Percentiles rank a stretch among this genome's conserved stretches.
Evolutionary conservation across 2,888 invertebrate species (phyloP).

Genomic region (Anticlea derivata): DNA sequence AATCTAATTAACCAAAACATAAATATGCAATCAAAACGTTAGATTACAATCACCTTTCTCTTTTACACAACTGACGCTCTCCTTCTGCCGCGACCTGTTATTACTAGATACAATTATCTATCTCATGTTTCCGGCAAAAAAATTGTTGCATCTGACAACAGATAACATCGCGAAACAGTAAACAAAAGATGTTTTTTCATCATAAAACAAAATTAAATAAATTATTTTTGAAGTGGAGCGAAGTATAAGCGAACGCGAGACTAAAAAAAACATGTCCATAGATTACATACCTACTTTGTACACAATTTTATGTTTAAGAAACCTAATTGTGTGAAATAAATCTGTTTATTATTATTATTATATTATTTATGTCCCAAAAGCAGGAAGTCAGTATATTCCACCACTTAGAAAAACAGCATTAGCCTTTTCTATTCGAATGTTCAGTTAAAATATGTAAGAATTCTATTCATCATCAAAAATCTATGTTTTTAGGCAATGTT

Average conservation of each 20-base stretch:
- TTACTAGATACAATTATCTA: constrained; percentile 40
- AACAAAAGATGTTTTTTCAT: constrained; percentile 39
- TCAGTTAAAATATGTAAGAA: no score
- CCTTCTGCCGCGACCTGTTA: constrained; percentile 35
- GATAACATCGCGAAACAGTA: constrained; percentile 39
- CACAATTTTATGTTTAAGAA: no score
- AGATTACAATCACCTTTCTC: constrained; percentile 52
- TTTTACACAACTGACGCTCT: constrained; percentile 39
- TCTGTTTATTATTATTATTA: no score
- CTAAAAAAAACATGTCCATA: no score
- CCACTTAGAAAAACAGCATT: no score
- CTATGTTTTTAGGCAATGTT: no score
- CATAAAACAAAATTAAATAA: constrained; percentile 31
- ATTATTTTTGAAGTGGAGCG: constrained; percentile 16
- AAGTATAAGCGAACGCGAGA: constrained; percentile 18
- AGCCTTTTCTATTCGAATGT: no score
- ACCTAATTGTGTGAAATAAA: no score
- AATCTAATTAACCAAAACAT: constrained; percentile 38
- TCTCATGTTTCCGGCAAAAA: constrained; percentile 33
- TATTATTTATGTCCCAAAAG: no score
- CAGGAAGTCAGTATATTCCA: no score
- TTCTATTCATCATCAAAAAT: no score
- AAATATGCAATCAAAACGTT: constrained; percentile 39
- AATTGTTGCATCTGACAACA: constrained; percentile 21
- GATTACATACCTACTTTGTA: no score